phyloP scores from a whole-genome alignment of 2,797 vertebrate genomes.

The Darevskia mixta region DNA sequence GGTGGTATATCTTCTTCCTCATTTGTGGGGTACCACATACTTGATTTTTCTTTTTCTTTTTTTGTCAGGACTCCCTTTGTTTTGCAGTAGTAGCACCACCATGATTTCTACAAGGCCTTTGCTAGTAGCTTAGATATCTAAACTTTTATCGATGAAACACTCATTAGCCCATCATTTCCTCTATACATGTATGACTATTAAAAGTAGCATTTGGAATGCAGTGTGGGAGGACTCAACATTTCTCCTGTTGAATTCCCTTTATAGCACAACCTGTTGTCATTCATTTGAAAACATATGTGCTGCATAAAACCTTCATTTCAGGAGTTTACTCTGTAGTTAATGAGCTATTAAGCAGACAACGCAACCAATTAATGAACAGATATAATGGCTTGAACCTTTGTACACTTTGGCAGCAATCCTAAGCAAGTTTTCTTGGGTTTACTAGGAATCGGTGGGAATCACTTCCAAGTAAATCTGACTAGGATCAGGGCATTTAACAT shows the following conservation, averaged over 20 bases:
- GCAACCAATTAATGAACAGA: constrained; percentile 5
- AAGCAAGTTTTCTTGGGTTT: neutral
- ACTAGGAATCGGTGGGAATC: neutral
- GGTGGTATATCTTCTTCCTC: neutral
- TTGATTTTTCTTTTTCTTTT: neutral
- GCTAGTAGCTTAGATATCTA: neutral
- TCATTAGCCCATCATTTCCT: neutral
- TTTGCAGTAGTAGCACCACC: neutral
- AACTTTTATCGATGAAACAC: neutral
- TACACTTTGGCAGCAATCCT: neutral
- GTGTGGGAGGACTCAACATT: neutral
- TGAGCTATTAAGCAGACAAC: neutral
- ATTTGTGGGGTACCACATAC: neutral
- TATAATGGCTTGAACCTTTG: constrained; percentile 14
- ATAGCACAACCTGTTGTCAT: neutral
- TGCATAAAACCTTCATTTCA: neutral
- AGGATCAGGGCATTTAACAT: neutral
- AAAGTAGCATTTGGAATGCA: neutral
- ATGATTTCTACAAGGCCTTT: neutral
- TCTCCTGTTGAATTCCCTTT: neutral
- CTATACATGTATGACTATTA: neutral
- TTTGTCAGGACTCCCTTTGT: neutral
- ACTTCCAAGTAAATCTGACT: neutral
- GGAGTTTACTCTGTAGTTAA: neutral
- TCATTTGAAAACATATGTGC: constrained; percentile 12